A percentile compares a stretch with the other conserved stretches of the same genome.
Evolutionary conservation across 2,113 vertebrate genomes (phyloP).

Genomic region (Melanerpes aurifrons): DNA sequence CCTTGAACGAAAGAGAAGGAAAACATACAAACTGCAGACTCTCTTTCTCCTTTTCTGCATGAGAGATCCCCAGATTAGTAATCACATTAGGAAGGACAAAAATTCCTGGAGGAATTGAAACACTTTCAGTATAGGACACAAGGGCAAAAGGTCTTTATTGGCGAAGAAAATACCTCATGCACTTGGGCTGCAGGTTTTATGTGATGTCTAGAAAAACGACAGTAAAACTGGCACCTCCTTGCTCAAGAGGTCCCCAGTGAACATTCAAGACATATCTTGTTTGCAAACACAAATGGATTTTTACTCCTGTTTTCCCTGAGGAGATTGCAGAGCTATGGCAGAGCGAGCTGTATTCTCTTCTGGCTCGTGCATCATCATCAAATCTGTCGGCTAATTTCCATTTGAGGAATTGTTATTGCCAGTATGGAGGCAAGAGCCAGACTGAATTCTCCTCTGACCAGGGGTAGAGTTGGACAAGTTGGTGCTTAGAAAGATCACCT

Average conservation of each 20-base stretch:
- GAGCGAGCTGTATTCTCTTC: constrained; percentile 55
- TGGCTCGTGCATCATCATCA: constrained; percentile 71
- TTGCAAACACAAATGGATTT: constrained; percentile 74
- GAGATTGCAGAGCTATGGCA: constrained; percentile 56
- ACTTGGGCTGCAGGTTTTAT: constrained; percentile 47
- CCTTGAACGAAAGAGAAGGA: neutral
- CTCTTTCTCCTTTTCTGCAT: constrained; percentile 11
- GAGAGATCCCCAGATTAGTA: constrained; percentile 32
- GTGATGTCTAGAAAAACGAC: constrained; percentile 54
- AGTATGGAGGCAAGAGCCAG: constrained; percentile 45
- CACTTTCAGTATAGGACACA: constrained; percentile 22
- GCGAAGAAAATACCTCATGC: constrained; percentile 46
- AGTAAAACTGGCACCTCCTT: constrained; percentile 65
- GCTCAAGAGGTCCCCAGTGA: constrained; percentile 63
- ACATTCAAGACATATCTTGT: constrained; percentile 71
- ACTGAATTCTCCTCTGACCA: neutral
- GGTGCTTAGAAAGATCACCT: constrained; percentile 39
- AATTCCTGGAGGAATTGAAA: constrained; percentile 40
- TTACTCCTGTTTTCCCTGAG: constrained; percentile 67
- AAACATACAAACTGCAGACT: neutral
- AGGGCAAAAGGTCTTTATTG: constrained; percentile 55
- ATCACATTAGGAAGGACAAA: constrained; percentile 55
- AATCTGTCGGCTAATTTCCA: constrained; percentile 72
- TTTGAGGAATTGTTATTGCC: constrained; percentile 60
- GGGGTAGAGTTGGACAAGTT: constrained; percentile 19